A percentile compares a stretch with the other conserved stretches of the same genome.
Conservation (phyloP, 2,113 vertebrate species). For the Oostethus manadensis region DNA sequence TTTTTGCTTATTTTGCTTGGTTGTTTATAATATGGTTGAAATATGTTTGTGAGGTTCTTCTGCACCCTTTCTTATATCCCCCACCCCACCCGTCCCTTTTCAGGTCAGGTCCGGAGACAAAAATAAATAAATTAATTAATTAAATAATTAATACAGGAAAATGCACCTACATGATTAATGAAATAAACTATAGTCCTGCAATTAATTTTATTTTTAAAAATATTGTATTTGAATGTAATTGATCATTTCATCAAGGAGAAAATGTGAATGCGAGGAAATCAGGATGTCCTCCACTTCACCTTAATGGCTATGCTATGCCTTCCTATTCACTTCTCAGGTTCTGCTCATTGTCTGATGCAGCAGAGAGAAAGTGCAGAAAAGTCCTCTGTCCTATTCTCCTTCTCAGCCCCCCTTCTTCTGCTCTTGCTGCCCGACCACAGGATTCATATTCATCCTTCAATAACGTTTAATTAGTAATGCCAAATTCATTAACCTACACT, state of each 20-base stretch:
- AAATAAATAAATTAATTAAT: too few species aligned
- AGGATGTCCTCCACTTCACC: constrained; percentile 45
- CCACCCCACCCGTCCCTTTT: too few species aligned
- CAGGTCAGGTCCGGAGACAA: too few species aligned
- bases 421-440: constrained; percentile 70
- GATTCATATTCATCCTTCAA: constrained; percentile 96
- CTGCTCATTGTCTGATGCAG: constrained; percentile 20
- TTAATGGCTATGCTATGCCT: constrained; percentile 11
- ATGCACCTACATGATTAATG: neutral
- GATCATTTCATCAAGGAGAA: constrained; percentile 9
- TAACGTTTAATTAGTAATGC: constrained; percentile 97
- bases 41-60: too few species aligned
- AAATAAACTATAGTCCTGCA: neutral
- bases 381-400: constrained; percentile 41
- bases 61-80: too few species aligned
- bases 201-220: too few species aligned
- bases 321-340: constrained; percentile 25
- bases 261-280: constrained; percentile 11
- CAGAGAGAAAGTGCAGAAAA: constrained; percentile 29
- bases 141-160: too few species aligned
- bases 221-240: neutral
- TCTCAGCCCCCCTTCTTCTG: constrained; percentile 21
- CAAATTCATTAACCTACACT: constrained; percentile 93
- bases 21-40: too few species aligned
- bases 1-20: too few species aligned